Percentiles rank a stretch among this genome's conserved stretches.
Conservation (phyloP, 2,797 vertebrate genomes). For the Tokudaia muenninki region DNA sequence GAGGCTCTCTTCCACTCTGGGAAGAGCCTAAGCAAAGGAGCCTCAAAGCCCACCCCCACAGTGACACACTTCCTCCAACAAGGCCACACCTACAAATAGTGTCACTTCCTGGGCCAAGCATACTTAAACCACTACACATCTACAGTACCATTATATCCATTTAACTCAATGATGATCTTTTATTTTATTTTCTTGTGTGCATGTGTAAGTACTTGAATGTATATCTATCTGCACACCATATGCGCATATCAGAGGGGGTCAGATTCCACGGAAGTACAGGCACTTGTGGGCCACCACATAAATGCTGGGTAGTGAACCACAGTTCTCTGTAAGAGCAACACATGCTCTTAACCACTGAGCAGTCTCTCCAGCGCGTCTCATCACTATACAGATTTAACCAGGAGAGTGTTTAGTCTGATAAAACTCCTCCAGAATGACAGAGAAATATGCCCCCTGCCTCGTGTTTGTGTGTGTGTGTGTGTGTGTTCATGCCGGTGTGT, state of each 20-base stretch:
- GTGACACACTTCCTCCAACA: not conserved
- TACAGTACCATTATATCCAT: not conserved
- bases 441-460: not conserved
- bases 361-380: not conserved
- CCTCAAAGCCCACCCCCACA: not conserved
- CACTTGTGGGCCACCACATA: not conserved
- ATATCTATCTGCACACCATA: not conserved
- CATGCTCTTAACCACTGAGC: not conserved
- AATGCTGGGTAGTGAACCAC: not conserved
- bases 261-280: not conserved
- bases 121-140: not conserved
- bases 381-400: not conserved
- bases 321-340: not conserved
- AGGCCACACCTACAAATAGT: not conserved
- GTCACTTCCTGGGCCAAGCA: not conserved
- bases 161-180: not conserved
- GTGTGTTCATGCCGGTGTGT: not conserved
- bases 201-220: not conserved
- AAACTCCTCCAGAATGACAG: not conserved
- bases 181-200: not conserved
- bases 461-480: not conserved
- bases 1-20: not conserved
- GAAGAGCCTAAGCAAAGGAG: not conserved
- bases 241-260: too few relatives aligned
- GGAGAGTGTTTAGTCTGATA: not conserved